A percentile compares a stretch with the other conserved stretches of the same genome.
These are phyloP conservation scores for Zosterops pallidus DNA, from an alignment of 2,113 vertebrate genomes.

Conservation along the genomic window DNA sequence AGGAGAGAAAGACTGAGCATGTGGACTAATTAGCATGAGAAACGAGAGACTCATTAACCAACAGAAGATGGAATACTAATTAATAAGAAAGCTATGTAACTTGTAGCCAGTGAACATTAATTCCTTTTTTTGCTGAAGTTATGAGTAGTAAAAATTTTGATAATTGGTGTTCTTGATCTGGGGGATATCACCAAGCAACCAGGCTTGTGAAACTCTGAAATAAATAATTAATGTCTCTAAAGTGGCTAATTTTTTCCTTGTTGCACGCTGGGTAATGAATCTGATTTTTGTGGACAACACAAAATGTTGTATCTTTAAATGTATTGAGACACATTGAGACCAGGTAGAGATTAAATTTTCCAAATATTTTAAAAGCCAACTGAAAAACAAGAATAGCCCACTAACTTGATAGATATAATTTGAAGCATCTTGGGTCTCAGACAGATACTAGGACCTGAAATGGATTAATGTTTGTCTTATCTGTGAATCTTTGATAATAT, in stretches of 20 bases:
- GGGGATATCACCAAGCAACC: fast-evolving
- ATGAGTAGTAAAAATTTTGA: not conserved
- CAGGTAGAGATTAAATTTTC: not conserved
- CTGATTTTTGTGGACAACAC: not conserved
- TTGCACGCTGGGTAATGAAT: not conserved
- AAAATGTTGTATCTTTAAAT: not conserved
- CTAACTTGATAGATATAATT: not conserved
- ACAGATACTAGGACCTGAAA: not conserved
- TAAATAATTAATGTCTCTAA: not conserved
- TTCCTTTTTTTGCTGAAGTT: not conserved
- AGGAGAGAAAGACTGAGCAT: not conserved
- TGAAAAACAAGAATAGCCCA: not conserved
- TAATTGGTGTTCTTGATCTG: not conserved
- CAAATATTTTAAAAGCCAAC: not conserved
- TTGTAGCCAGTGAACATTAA: not conserved
- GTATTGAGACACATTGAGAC: not conserved
- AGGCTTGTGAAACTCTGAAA: not conserved
- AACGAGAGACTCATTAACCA: fast-evolving
- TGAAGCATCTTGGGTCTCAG: not conserved
- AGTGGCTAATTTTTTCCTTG: not conserved
- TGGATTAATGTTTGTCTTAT: not conserved
- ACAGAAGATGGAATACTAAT: not conserved
- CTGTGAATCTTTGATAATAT: not conserved
- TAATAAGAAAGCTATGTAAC: not conserved
- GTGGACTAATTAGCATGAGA: not conserved